These are phyloP conservation scores for Drosophila nikananu DNA, from an alignment of 1,140 invertebrate genomes.

Conservation along the genomic window DNA sequence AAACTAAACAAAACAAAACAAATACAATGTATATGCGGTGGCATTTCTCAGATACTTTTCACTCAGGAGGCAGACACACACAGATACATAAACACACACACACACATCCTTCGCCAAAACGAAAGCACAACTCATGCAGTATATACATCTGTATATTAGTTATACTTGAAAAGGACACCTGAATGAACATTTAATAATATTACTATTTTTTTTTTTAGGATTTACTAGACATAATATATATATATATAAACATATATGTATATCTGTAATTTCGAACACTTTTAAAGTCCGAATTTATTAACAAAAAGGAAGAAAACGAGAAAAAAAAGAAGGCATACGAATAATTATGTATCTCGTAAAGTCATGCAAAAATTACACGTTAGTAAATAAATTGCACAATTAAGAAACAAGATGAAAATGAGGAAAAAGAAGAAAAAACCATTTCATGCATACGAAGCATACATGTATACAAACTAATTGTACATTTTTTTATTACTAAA, in stretches of 20 bases:
- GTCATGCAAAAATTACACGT: slow-evolving; percentile 43
- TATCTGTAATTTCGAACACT: slow-evolving; percentile 76
- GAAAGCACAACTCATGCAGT: slow-evolving; percentile 27
- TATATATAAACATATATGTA: slow-evolving; percentile 43
- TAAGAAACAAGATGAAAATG: slow-evolving; percentile 32
- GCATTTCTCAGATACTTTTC: slow-evolving; percentile 68
- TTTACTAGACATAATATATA: slow-evolving; percentile 74
- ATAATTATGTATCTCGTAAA: slow-evolving; percentile 36
- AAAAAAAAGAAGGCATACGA: slow-evolving; percentile 16
- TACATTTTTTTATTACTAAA: slow-evolving; percentile 62
- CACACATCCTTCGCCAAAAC: slow-evolving; percentile 24
- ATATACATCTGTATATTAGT: slow-evolving; percentile 24
- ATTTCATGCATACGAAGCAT: slow-evolving; percentile 49
- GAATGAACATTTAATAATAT: slow-evolving; percentile 46
- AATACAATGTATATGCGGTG: slow-evolving; percentile 58
- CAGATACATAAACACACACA: slow-evolving; percentile 14
- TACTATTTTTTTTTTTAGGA: slow-evolving; percentile 68
- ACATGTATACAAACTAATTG: slow-evolving; percentile 61
- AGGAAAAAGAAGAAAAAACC: slow-evolving; percentile 26
- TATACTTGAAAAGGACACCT: slow-evolving; percentile 46
- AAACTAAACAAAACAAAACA: too few species aligned
- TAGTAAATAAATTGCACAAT: slow-evolving; percentile 68
- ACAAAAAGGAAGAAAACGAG: slow-evolving; percentile 19
- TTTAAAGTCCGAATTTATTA: slow-evolving; percentile 79
- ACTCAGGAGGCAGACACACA: slow-evolving; percentile 15